Base-by-base conservation (phyloP, 2,888 invertebrate species). In the Conomelus anceps region DNA sequence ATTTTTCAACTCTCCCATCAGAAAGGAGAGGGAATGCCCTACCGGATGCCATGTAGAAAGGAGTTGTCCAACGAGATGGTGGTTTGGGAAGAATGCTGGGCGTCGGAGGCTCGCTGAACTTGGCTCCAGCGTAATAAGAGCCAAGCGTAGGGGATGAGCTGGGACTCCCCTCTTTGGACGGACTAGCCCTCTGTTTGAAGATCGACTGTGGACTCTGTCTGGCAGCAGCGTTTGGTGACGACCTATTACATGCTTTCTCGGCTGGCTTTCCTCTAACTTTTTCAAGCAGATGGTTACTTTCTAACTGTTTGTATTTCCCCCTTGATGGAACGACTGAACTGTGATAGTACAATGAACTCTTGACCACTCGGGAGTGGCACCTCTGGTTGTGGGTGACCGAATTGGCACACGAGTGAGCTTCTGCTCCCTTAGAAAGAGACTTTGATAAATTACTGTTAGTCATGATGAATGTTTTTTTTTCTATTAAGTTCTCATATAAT, bases 51-150 rank as follows among this genome's bases (percentile, higher is more conserved):
- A 90, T 84, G 26, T 89, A 89, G 86, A 91, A 89, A 22, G 91
- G 85, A 88, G 41, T 89, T 93, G 95, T 95, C 97, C 97, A 97
- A 93, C 96, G 96, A 91, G 95, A 95, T 90, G 97, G 97, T 92
- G 97, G 97, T 93, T 96, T 96, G 90, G 97, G 97, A 92, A 97
- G 94, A 91, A 96, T 96, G 92, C 95, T 95, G 86, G 97, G 96
- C 90, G 96, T 95, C 88, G 97, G 97, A 89, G 97, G 96, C 92
- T 96, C 96, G 92, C 96, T 96, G 94, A 97, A 97, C 93, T 97
- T 97, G 93, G 97, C 96, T 89, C 96, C 97, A 91, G 97, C 97
- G 93, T 95, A 93, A 91, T 93, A 94, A 92, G 94, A 94, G 89
- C 91, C 91, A 90, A 91, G 90, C 22, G 91, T 91, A 86, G 91